Conservation (phyloP, 2,113 vertebrate species). For the Crotalus viridis region DNA sequence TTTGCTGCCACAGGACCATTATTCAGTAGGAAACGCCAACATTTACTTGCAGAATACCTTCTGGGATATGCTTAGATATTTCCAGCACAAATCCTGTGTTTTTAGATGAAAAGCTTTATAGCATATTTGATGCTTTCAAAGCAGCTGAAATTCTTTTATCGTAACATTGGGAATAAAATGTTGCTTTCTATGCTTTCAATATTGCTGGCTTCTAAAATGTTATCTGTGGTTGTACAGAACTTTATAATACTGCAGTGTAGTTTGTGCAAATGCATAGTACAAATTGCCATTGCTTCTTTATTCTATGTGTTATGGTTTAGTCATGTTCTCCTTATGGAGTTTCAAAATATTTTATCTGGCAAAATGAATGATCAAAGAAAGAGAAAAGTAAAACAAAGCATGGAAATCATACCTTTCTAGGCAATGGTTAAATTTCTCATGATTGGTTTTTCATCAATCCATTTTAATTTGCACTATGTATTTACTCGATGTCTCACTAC, state of each 20-base stretch:
- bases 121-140: neutral
- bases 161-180: neutral
- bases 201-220: neutral
- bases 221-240: neutral
- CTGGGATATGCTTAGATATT: neutral
- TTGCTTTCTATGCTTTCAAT: neutral
- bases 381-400: neutral
- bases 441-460: neutral
- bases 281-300: neutral
- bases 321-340: conserved; percentile 10
- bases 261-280: neutral
- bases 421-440: neutral
- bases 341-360: neutral
- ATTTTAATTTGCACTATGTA: neutral
- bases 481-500: neutral
- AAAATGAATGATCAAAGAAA: neutral
- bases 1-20: neutral
- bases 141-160: neutral
- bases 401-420: neutral
- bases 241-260: neutral
- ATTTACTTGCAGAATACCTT: neutral
- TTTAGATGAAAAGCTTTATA: neutral
- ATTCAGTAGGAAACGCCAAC: neutral
- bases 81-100: neutral
- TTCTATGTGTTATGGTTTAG: neutral